A percentile compares a stretch with the other conserved stretches of the same genome.
These are phyloP conservation scores for Chiloscyllium plagiosum DNA, from an alignment of 2,113 vertebrate genomes.

Conservation along the genomic window DNA sequence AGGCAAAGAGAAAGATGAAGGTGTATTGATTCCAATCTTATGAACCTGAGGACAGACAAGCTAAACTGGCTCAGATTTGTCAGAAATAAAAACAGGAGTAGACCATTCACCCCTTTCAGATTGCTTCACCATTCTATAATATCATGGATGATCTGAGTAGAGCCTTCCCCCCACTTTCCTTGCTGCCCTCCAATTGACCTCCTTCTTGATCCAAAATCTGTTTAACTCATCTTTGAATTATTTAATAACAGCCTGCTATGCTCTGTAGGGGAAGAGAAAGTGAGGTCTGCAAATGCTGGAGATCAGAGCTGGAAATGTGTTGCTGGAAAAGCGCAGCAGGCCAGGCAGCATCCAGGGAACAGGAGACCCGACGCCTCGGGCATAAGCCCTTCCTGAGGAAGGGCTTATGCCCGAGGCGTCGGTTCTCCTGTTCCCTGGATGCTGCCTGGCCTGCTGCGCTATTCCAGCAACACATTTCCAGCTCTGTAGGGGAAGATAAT, in stretches of 20 bases:
- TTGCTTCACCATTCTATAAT: background rate
- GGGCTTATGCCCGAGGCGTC: no score
- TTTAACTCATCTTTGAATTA: background rate
- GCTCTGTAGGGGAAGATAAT: background rate
- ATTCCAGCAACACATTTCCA: no score
- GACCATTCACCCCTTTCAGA: background rate
- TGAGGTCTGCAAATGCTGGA: no score
- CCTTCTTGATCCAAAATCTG: background rate
- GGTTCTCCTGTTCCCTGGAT: no score
- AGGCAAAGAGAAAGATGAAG: background rate
- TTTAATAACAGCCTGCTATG: background rate
- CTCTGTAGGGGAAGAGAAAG: background rate
- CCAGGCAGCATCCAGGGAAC: no score
- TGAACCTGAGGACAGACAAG: background rate
- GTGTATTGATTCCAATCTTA: background rate
- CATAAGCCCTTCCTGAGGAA: no score
- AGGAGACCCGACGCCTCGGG: no score
- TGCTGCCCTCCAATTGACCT: background rate
- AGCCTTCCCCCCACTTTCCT: background rate
- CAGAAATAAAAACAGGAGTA: no score
- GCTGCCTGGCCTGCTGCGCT: no score
- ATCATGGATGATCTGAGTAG: background rate
- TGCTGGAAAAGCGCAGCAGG: no score
- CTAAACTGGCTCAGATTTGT: background rate
- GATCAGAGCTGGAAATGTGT: no score